Conservation (phyloP, 92 coral and sea anemone genomes). For the Siderastrea radians region DNA sequence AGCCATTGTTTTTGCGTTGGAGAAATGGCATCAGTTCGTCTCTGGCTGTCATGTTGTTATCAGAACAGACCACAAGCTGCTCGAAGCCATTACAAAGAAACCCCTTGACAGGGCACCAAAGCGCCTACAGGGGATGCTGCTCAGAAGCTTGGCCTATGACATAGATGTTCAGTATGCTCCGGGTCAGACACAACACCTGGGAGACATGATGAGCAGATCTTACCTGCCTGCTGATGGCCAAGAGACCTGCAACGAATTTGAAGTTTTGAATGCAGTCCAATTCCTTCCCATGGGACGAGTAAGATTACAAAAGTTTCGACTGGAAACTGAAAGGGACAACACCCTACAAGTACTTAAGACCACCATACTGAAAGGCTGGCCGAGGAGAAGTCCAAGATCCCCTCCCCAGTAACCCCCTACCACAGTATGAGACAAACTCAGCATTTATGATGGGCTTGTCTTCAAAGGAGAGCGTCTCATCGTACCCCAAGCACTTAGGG, state of each 20-base stretch:
- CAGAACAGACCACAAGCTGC: conserved; percentile 27
- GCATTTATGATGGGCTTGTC: neutral
- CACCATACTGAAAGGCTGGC: conserved; percentile 31
- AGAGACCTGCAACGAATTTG: conserved; percentile 15
- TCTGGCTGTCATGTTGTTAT: conserved; percentile 23
- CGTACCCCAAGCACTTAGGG: conserved; percentile 3
- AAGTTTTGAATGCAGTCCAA: conserved; percentile 15
- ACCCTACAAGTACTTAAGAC: conserved; percentile 21
- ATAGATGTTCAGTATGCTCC: conserved; percentile 10
- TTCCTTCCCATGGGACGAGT: conserved; percentile 4
- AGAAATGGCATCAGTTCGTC: conserved; percentile 33
- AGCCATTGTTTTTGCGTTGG: conserved; percentile 19
- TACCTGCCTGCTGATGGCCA: neutral
- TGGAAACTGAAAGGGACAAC: neutral
- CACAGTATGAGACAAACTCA: conserved; percentile 14
- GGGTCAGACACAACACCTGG: conserved; percentile 12
- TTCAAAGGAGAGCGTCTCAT: conserved; percentile 14
- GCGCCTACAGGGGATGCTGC: conserved; percentile 37
- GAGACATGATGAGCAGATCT: conserved; percentile 16
- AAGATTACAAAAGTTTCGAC: neutral
- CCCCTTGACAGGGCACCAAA: conserved; percentile 36
- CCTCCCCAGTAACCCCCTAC: conserved; percentile 8
- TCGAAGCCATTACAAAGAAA: conserved; percentile 15
- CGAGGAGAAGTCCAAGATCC: conserved; percentile 17
- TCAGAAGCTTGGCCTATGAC: conserved; percentile 24